phyloP scores from a whole-genome alignment of 2,888 invertebrate genomes.

The Gisinianus flammeolus region DNA sequence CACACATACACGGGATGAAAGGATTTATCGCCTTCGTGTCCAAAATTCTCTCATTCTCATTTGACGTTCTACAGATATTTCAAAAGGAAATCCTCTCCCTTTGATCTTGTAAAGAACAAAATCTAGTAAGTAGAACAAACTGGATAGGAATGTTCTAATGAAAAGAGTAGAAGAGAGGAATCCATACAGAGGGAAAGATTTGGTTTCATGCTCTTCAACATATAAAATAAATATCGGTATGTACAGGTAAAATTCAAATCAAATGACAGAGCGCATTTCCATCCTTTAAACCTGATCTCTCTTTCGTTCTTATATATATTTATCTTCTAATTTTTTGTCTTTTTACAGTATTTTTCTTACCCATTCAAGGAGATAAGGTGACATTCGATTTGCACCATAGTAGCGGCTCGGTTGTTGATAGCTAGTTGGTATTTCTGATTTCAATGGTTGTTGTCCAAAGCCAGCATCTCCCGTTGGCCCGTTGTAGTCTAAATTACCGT shows the following conservation, averaged over 20 bases:
- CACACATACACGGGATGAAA: too few species aligned
- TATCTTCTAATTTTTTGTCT: neutral
- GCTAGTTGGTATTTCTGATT: slow-evolving; percentile 28
- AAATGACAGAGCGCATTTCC: too few species aligned
- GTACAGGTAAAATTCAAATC: neutral
- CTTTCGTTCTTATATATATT: neutral
- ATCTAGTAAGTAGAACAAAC: neutral
- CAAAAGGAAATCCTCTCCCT: neutral
- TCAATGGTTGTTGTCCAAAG: slow-evolving; percentile 35
- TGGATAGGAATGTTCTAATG: neutral
- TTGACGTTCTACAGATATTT: neutral
- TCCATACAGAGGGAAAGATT: too few species aligned
- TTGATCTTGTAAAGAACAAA: neutral
- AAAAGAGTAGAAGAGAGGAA: too few species aligned
- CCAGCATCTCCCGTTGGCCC: slow-evolving; percentile 11
- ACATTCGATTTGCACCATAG: slow-evolving; percentile 35
- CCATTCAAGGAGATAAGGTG: slow-evolving; percentile 54
- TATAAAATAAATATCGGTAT: neutral
- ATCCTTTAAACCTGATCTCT: neutral
- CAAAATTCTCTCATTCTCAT: neutral
- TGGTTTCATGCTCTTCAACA: neutral
- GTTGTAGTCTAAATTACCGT: slow-evolving; percentile 18
- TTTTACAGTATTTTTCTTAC: slow-evolving; percentile 29
- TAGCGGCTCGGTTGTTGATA: slow-evolving; percentile 23
- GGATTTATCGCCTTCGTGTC: too few species aligned